A percentile compares a stretch with the other conserved stretches of the same genome.
phyloP scores from a whole-genome alignment of 2,113 vertebrate species.

The Oenanthe melanoleuca region DNA sequence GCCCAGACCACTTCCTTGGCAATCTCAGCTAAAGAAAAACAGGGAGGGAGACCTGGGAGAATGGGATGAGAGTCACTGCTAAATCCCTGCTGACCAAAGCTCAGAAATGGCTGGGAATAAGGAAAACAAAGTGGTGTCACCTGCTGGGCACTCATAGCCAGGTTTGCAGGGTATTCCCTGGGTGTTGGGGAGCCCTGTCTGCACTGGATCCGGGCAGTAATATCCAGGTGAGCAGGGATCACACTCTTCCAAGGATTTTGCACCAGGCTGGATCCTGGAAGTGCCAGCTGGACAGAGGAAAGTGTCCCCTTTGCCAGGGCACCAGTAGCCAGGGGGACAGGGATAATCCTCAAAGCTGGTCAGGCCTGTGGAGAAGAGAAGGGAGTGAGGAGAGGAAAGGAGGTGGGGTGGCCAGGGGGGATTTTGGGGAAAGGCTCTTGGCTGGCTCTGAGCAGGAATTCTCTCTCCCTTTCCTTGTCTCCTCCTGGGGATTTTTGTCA shows the following conservation, averaged over 20 bases:
- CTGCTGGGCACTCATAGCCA: conserved; percentile 86
- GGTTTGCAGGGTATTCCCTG: conserved; percentile 81
- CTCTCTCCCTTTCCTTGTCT: not conserved
- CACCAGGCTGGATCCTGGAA: conserved; percentile 79
- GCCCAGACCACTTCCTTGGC: not conserved
- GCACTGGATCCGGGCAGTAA: conserved; percentile 81
- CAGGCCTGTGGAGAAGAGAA: conserved; percentile 73
- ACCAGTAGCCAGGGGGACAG: conserved; percentile 90
- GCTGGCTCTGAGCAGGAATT: fast-evolving
- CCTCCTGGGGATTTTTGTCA: not conserved
- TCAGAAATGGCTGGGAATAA: not conserved
- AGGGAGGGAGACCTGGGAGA: not conserved
- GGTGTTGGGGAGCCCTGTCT: conserved; percentile 76
- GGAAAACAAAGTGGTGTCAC: conserved; percentile 37
- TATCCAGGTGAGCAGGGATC: conserved; percentile 80
- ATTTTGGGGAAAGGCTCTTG: not conserved
- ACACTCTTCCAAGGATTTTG: conserved; percentile 79
- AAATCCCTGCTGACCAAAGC: not conserved
- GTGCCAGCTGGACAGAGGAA: conserved; percentile 87
- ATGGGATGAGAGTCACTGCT: not conserved
- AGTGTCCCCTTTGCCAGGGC: conserved; percentile 79
- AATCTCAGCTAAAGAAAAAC: not conserved
- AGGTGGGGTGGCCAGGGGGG: not conserved
- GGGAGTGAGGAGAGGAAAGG: not conserved
- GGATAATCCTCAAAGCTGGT: conserved; percentile 73